phyloP scores from a whole-genome alignment of 2,113 vertebrate genomes.

The Neogale vison region DNA sequence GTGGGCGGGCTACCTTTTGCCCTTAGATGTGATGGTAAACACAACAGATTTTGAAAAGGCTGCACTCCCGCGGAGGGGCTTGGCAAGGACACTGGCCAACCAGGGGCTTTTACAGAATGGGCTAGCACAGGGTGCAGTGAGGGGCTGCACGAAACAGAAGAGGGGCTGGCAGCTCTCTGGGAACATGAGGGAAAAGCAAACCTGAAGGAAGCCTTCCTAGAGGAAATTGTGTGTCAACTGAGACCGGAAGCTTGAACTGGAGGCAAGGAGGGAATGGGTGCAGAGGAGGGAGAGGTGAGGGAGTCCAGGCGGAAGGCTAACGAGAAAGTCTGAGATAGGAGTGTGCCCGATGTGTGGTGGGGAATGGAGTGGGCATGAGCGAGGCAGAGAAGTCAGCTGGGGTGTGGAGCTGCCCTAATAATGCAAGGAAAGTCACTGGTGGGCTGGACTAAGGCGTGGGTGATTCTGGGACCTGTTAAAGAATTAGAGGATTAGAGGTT shows the following conservation, averaged over 20 bases:
- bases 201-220: background rate
- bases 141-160: background rate
- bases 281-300: background rate
- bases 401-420: background rate
- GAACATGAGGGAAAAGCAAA: background rate
- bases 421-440: background rate
- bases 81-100: background rate
- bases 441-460: background rate
- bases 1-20: background rate
- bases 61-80: background rate
- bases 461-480: background rate
- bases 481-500: fast-evolving
- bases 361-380: background rate
- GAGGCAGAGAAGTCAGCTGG: background rate
- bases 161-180: background rate
- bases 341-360: fast-evolving
- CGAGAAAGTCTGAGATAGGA: background rate
- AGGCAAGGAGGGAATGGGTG: too few relatives aligned
- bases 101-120: background rate
- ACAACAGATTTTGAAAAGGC: background rate
- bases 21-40: background rate
- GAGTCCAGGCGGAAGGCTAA: background rate
- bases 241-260: background rate
- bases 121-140: background rate
- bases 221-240: background rate